A percentile compares a stretch with the other conserved stretches of the same genome.
These are phyloP conservation scores for Paratilapia polleni DNA, from an alignment of 2,113 vertebrate genomes.

Conservation along the genomic window DNA sequence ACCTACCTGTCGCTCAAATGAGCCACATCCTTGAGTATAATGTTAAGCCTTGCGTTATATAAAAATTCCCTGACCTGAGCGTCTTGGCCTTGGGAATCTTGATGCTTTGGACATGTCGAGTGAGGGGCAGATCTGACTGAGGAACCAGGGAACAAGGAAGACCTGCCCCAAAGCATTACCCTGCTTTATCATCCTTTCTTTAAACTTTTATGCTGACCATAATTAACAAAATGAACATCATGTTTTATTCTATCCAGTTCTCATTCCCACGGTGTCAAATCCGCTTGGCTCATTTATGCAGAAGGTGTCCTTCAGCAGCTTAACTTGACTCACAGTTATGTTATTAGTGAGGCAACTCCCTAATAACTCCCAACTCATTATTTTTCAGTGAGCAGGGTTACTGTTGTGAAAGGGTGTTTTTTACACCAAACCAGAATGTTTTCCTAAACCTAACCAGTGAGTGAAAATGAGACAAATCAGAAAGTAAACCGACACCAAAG, in stretches of 20 bases:
- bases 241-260: not conserved
- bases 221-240: not conserved
- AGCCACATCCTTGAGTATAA: not conserved
- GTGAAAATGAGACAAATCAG: not conserved
- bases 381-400: not conserved
- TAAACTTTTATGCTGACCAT: not conserved
- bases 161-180: not conserved
- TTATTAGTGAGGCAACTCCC: not conserved
- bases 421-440: not conserved
- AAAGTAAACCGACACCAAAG: not conserved
- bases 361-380: not conserved
- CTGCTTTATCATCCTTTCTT: not conserved
- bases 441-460: not conserved
- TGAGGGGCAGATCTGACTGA: not conserved
- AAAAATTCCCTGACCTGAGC: not conserved
- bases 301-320: not conserved
- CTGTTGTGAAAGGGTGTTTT: not conserved
- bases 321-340: not conserved
- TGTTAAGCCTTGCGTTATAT: not conserved
- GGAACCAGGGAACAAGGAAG: not conserved
- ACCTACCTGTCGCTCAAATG: not conserved
- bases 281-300: not conserved
- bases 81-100: not conserved
- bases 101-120: not conserved
- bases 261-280: not conserved